These are phyloP conservation scores for Passer domesticus DNA, from an alignment of 2,113 vertebrate species.

Conservation along the genomic window DNA sequence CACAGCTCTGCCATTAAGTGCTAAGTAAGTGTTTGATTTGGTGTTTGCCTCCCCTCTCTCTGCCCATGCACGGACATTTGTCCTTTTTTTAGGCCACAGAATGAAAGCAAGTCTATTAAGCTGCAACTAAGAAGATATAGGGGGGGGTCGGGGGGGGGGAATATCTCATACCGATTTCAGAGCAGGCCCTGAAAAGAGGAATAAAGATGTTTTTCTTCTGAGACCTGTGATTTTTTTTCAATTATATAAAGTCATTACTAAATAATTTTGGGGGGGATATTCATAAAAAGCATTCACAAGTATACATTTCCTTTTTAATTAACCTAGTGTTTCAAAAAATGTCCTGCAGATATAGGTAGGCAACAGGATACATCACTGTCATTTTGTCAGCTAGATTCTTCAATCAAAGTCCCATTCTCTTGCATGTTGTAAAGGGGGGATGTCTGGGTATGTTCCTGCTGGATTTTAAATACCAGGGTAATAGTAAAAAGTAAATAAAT, in stretches of 20 bases:
- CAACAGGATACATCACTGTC: neutral
- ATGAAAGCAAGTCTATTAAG: neutral
- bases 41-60: neutral
- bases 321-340: neutral
- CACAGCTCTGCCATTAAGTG: neutral
- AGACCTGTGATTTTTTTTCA: neutral
- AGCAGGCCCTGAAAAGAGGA: fast-evolving
- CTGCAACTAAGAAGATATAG: neutral
- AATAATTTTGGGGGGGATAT: fast-evolving
- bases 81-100: neutral
- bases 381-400: neutral
- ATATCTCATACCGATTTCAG: neutral
- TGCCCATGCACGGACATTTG: neutral
- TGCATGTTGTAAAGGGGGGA: neutral
- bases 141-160: neutral
- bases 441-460: neutral
- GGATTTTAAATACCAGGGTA: neutral
- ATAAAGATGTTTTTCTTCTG: neutral
- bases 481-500: neutral
- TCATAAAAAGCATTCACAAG: neutral
- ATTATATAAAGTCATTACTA: neutral
- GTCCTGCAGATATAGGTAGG: neutral
- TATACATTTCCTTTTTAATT: neutral
- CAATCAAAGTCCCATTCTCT: neutral
- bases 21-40: neutral